Evolutionary conservation across 2,888 invertebrate species (phyloP).

Genomic region (Stomorhina lunata): DNA sequence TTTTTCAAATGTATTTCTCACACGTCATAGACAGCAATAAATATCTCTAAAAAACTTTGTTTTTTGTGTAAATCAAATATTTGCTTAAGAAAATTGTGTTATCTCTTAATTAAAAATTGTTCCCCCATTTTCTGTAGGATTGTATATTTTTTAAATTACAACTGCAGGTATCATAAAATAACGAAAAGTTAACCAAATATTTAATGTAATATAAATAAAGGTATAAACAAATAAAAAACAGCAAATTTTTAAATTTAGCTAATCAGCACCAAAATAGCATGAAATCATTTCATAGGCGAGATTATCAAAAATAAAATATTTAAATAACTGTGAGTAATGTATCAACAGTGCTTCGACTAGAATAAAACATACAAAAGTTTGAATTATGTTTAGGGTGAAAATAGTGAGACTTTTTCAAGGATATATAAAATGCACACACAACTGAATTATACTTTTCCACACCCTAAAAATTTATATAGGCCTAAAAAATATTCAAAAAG

Average conservation of each 20-base stretch:
- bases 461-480: too few relatives aligned
- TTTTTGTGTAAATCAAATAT: slow-evolving; percentile 1
- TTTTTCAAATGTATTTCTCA: not conserved
- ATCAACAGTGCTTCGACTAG: too few relatives aligned
- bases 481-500: too few relatives aligned
- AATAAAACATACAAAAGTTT: too few relatives aligned
- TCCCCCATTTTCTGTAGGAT: not conserved
- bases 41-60: not conserved
- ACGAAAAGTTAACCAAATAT: not conserved
- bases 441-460: too few relatives aligned
- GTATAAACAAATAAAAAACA: not conserved
- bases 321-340: too few relatives aligned
- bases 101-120: not conserved
- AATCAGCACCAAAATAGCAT: too few relatives aligned
- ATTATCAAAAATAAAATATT: too few relatives aligned
- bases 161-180: slow-evolving; percentile 42
- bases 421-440: too few relatives aligned
- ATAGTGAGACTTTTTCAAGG: too few relatives aligned
- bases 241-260: not conserved
- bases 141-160: not conserved
- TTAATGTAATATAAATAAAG: not conserved
- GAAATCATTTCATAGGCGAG: too few relatives aligned
- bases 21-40: not conserved
- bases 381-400: too few relatives aligned
- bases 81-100: slow-evolving; percentile 1